phyloP scores from a whole-genome alignment of 2,888 invertebrate species.

The Agonopterix alstromeriana region DNA sequence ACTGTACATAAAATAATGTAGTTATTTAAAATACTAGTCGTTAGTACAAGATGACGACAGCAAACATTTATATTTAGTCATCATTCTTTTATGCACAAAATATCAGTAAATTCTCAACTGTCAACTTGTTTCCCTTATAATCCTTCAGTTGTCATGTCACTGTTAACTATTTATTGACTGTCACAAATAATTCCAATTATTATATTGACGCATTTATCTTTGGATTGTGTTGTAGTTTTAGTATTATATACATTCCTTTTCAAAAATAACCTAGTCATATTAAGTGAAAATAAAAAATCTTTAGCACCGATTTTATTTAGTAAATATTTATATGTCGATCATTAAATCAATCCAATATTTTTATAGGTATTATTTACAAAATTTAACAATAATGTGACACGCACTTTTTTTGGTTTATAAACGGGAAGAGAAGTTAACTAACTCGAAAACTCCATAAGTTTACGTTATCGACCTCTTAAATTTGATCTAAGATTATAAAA shows the following conservation, averaged over 20 bases:
- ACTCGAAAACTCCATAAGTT: no score
- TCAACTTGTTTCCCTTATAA: neutral
- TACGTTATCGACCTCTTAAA: no score
- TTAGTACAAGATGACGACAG: constrained; percentile 15
- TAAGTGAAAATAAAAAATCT: constrained; percentile 1
- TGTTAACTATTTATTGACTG: neutral
- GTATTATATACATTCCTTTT: constrained; percentile 9
- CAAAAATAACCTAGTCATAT: constrained; percentile 10
- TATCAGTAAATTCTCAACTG: neutral
- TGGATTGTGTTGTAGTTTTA: constrained; percentile 1
- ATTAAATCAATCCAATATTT: no score
- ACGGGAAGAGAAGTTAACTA: no score
- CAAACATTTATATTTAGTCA: neutral
- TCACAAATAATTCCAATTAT: constrained; percentile 8
- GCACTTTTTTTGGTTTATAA: no score
- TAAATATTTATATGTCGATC: no score
- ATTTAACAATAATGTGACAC: no score
- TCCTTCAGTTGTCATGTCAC: neutral
- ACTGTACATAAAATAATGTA: constrained; percentile 35
- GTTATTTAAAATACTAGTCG: constrained; percentile 23
- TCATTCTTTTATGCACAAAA: neutral
- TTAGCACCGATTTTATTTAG: no score
- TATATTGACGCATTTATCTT: constrained; percentile 1
- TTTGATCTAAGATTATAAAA: no score
- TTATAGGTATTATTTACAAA: no score